Evolutionary conservation across 2,113 vertebrate species (phyloP), one percentile per base, ranked within the genome.

Genomic region (Hymenochirus boettgeri): DNA sequence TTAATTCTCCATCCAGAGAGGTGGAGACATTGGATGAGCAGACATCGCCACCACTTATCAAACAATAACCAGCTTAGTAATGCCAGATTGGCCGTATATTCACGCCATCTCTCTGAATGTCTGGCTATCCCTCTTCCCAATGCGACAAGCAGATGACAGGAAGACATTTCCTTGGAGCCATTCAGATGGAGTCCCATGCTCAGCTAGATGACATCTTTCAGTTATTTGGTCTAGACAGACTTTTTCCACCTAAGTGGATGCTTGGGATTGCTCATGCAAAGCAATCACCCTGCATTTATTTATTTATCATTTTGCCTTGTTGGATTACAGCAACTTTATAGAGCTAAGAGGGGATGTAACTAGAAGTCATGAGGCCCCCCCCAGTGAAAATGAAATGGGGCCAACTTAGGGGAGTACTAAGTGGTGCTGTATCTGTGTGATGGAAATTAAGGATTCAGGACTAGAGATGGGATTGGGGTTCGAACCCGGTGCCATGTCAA

Each of bases 171-270:
- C 78, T 85, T 82, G 77, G 72, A 77, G 75, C 5, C 69, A 72
- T 67, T 69, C 47, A 69, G 74, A 77, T 75, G 70, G 75, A 75
- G 78, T 78, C 61, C 57, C 74, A 27, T 82, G 87, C 72, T 52
- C 85, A 84, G 83, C 84, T 79, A 78, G 79, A 77, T 75, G 77
- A 77, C 80, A 81, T 82, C 81, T 83, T 86, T 88, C 86, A 89
- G 86, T 83, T 83, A 85, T 83, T 85, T 81, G 81, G 82, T 89
- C 82, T 77, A 77, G 77, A 77, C 78, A 77, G 71, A 64, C 19
- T 42, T 65, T 57, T n/a, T 62, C 47, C 63, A 79, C 84, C 81
- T 83, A 66, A 85, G 83, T 83, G 77, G 76, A 72, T 86, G 80
- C 82, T 74, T 83, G 76, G 79, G 84, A 75, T 87, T 82, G 78